Evolutionary conservation across 2,113 vertebrate species (phyloP), one percentile per base, ranked within the genome.

Genomic region (Cathartes aura): DNA sequence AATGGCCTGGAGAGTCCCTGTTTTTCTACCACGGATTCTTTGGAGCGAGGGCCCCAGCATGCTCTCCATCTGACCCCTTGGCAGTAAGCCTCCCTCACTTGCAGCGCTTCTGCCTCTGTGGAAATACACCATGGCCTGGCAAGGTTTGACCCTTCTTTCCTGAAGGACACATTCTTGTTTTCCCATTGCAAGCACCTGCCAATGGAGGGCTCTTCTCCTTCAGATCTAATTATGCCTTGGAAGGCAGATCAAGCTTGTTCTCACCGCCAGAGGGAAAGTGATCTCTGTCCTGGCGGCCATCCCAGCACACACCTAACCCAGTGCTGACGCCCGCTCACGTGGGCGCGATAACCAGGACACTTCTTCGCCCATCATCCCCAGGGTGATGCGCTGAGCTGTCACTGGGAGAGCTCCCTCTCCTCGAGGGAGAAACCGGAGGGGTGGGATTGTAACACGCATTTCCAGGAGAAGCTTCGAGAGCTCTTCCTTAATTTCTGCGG

Each of bases 241-340:
- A 83, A 80, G 45, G 87, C 84, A 68, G 60, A 45, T 11, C 5
- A 4, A 10, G 60, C 66, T 74, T 4, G 0, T 21, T 66, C n/a
- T 38, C 60, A 6, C 11, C 70, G 94, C 96, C 94, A 8, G 78
- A 30, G 95, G 91, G 91, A 96, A 95, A 94, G 86, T 91, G 89
- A 87, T 93, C 75, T 45, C 42, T 75, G 80, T 81, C 55, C 90
- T 95, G 92, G 94, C 91, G 1, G 3, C 34, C 3, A 0, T 45
- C 90, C 90, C 87, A 52, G 59, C 7, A 3, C 82, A 36, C 90
- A 82, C 90, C 93, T 85, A 38, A 21, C 43, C n/a, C 50, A 1
- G 40, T 0, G 1, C 42, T 1, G 52, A 17, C 16, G 2, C 73
- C 70, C 10, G 0, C 7, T 3, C 93, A n/a, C 4, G 11, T 47